Conservation (phyloP, 2,113 vertebrate genomes). For the Hyla sarda region DNA sequence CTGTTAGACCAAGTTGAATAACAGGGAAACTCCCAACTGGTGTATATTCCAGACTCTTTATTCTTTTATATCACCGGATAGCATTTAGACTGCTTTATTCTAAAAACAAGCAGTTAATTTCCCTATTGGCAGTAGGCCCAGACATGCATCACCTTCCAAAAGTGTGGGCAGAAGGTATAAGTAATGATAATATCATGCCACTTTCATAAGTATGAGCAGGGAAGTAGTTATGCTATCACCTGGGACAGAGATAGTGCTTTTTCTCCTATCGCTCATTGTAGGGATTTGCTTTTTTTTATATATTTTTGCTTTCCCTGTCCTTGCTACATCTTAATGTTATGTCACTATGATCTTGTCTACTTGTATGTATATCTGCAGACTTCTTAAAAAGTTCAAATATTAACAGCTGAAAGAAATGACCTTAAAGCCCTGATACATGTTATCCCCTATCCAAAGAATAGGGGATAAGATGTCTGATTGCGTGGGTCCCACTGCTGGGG, state of each 20-base stretch:
- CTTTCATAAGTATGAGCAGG: conserved; percentile 1
- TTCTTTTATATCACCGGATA: conserved; percentile 18
- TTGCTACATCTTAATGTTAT: neutral
- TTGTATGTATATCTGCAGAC: neutral
- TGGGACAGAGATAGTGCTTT: neutral
- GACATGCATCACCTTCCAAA: conserved; percentile 11
- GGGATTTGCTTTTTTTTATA: neutral
- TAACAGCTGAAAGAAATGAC: neutral
- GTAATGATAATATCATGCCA: neutral
- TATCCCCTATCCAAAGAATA: no score
- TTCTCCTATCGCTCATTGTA: neutral
- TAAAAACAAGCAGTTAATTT: conserved; percentile 21
- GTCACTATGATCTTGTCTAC: neutral
- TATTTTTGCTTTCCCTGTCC: neutral
- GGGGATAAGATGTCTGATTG: no score
- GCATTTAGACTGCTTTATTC: conserved; percentile 7
- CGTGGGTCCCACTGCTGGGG: no score
- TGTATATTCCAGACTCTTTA: neutral
- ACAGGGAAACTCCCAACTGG: neutral
- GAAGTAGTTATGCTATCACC: neutral
- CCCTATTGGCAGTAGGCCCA: conserved; percentile 11
- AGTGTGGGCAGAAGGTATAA: neutral
- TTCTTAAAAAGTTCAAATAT: neutral
- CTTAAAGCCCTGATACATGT: no score
- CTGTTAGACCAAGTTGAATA: neutral